Percentiles rank a stretch among this genome's conserved stretches.
These are phyloP conservation scores for Lerema accius DNA, from an alignment of 1,140 invertebrate genomes.

Conservation along the genomic window DNA sequence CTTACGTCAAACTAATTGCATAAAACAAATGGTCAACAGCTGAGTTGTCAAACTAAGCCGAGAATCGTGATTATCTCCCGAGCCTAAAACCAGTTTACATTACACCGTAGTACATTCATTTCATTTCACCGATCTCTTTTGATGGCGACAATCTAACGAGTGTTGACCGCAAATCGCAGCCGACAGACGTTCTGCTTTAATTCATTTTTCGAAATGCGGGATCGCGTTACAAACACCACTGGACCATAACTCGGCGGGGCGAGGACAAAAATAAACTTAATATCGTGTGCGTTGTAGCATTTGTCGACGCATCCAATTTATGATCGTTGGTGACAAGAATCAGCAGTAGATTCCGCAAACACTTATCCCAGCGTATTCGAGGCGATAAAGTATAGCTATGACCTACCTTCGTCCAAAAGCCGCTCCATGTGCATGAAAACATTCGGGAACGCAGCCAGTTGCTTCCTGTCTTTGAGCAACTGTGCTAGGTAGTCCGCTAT, in stretches of 20 bases:
- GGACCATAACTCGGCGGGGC: constrained; percentile 80
- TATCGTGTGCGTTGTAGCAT: constrained; percentile 76
- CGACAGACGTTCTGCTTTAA: constrained; percentile 71
- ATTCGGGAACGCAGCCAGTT: constrained; percentile 99
- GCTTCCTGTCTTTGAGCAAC: constrained; percentile 99
- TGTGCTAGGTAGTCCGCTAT: constrained; percentile 99
- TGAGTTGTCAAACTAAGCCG: constrained; percentile 41
- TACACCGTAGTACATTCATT: constrained; percentile 45
- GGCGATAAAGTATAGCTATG: constrained; percentile 17
- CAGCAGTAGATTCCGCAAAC: constrained; percentile 32
- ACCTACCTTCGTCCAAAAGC: constrained; percentile 99
- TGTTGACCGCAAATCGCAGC: constrained; percentile 70
- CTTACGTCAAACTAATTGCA: constrained; percentile 50
- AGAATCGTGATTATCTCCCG: no score
- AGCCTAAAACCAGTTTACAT: constrained; percentile 60
- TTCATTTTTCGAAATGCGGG: constrained; percentile 75
- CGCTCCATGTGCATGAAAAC: constrained; percentile 99
- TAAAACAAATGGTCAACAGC: constrained; percentile 50
- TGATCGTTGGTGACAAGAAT: constrained; percentile 65
- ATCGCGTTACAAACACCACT: constrained; percentile 80
- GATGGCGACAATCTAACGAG: constrained; percentile 67
- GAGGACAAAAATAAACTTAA: constrained; percentile 82
- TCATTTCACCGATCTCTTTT: constrained; percentile 67
- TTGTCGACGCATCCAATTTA: constrained; percentile 77
- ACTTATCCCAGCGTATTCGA: constrained; percentile 27